phyloP scores from a whole-genome alignment of 2,888 invertebrate species.

The Drosophila mulleri region DNA sequence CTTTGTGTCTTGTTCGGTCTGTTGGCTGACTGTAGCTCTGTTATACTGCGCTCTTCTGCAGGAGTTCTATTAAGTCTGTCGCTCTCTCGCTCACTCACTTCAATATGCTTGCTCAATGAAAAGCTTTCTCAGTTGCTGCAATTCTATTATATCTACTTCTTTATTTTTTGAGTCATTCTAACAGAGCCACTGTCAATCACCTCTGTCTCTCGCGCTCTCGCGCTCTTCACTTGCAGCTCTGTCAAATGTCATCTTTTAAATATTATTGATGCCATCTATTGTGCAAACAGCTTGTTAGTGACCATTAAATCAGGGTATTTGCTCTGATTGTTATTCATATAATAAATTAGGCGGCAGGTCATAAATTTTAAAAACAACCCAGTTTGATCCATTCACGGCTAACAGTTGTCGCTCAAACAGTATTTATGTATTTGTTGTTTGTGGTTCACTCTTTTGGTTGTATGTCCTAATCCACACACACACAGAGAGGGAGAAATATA shows the following conservation, averaged over 20 bases:
- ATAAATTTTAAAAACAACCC: slow-evolving; percentile 4
- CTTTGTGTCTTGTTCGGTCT: too few relatives aligned
- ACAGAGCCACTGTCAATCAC: background rate
- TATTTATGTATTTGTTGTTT: slow-evolving; percentile 2
- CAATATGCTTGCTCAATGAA: background rate
- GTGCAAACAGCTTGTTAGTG: background rate
- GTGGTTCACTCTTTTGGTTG: background rate
- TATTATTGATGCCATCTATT: background rate
- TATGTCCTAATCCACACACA: slow-evolving; percentile 37
- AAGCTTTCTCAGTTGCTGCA: too few relatives aligned
- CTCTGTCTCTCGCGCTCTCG: background rate
- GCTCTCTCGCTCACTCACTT: background rate
- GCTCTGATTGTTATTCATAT: background rate
- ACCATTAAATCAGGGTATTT: background rate
- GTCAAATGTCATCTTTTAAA: background rate
- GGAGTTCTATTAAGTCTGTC: too few relatives aligned
- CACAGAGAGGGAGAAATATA: slow-evolving; percentile 21
- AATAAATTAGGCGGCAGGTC: slow-evolving; percentile 4
- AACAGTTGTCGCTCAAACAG: slow-evolving; percentile 1
- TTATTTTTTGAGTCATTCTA: background rate
- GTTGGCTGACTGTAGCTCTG: too few relatives aligned
- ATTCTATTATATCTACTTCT: background rate
- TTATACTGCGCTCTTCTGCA: too few relatives aligned
- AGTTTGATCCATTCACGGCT: slow-evolving; percentile 13
- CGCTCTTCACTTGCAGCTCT: background rate